Conservation (phyloP, 2,113 vertebrate genomes). For the Theristicus caerulescens region DNA sequence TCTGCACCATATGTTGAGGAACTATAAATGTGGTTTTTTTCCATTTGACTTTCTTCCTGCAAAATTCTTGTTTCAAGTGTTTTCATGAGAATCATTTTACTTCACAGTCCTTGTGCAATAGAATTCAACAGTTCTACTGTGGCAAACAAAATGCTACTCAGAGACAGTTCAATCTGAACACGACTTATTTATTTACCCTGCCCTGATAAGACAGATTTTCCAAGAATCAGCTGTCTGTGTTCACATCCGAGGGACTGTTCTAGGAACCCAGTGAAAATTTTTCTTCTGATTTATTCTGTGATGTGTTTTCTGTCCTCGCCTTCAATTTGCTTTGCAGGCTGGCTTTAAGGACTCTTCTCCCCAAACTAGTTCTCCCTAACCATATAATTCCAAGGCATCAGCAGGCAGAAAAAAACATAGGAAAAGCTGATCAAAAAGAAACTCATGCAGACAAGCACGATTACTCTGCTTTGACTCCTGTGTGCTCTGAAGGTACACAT, state of each 20-base stretch:
- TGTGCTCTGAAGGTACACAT: neutral
- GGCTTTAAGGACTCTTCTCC: neutral
- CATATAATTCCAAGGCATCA: neutral
- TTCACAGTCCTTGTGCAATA: neutral
- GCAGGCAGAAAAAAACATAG: neutral
- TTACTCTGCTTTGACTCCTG: neutral
- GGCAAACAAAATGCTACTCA: neutral
- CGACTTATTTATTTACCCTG: neutral
- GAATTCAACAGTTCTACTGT: neutral
- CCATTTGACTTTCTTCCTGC: neutral
- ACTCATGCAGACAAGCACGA: neutral
- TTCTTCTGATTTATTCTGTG: neutral
- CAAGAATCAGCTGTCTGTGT: neutral
- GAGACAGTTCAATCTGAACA: neutral
- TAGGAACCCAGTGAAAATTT: neutral
- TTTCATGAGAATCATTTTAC: neutral
- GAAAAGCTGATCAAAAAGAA: neutral
- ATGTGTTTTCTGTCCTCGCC: neutral
- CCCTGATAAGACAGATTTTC: neutral
- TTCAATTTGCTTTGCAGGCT: neutral
- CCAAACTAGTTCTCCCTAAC: neutral
- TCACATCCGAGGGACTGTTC: neutral
- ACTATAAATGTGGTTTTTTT: rapidly evolving
- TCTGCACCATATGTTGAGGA: neutral
- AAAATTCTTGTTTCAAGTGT: neutral